Conservation (phyloP, 2,888 invertebrate species). For the Scaptodrosophila latifasciaeformis region DNA sequence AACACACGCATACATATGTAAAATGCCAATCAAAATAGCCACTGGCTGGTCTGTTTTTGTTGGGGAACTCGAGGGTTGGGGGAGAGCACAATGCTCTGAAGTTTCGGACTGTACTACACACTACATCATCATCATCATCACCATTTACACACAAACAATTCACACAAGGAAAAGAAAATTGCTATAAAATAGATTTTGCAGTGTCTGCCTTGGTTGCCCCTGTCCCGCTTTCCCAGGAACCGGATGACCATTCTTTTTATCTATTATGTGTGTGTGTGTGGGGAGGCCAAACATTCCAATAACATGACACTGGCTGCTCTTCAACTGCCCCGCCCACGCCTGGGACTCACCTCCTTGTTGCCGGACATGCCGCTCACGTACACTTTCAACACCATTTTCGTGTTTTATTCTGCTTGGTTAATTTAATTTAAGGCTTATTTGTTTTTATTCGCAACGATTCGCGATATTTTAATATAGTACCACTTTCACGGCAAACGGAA, state of each 20-base stretch:
- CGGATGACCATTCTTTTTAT: conserved; percentile 21
- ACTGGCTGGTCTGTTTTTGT: conserved; percentile 51
- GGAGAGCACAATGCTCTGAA: conserved; percentile 28
- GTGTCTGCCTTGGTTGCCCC: conserved; percentile 18
- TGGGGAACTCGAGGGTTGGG: conserved; percentile 13
- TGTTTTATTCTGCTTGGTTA: conserved; percentile 33
- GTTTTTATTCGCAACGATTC: conserved; percentile 10
- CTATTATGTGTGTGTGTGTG: conserved; percentile 16
- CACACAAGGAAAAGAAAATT: not conserved
- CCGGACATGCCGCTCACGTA: conserved; percentile 95
- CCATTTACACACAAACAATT: conserved; percentile 15
- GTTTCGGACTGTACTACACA: conserved; percentile 45
- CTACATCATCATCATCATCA: conserved; percentile 38
- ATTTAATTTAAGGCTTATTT: conserved; percentile 41
- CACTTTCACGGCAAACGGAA: conserved; percentile 52
- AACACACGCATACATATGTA: conserved; percentile 19
- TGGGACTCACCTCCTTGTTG: conserved; percentile 90
- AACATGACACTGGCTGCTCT: conserved; percentile 45
- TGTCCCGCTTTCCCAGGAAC: not conserved
- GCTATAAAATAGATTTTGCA: conserved; percentile 41
- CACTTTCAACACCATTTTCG: conserved; percentile 90
- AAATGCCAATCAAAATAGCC: conserved; percentile 50
- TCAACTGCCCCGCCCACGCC: conserved; percentile 33
- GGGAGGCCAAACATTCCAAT: conserved; percentile 51
- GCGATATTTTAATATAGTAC: conserved; percentile 38